Base-by-base conservation (phyloP, 1,140 invertebrate genomes). In the Leptopilina boulardi region DNA sequence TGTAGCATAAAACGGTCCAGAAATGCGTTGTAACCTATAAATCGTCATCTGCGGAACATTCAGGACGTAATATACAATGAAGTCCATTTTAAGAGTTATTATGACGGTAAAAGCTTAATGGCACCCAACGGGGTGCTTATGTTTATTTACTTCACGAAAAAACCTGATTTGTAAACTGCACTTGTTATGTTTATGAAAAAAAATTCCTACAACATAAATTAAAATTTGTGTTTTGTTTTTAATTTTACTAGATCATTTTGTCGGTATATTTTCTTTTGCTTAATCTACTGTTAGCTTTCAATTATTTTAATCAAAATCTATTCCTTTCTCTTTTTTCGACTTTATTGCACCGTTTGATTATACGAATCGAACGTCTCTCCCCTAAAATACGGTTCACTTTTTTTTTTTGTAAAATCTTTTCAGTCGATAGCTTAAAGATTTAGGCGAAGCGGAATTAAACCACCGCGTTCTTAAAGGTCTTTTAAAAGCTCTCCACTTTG, bases 341-440 rank as follows among this genome's bases (percentile, higher is more conserved):
- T 66, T 30, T 66, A n/a, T 26, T 66, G 23, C 15, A 66, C 23
- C 13, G 59, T 66, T 66, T 34, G 59, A 66, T 66, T 66, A 34
- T n/a, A 15, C 26, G 23, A 2, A n/a, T 30, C 26, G 13, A n/a
- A 66, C n/a, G 26, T 66, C n/a, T 66, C 11, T 54, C 19, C 18
- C 21, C 15, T 30, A 30, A 66, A 66, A 66, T 30, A 26, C 11
- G 11, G 26, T n/a, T 30, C 26, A 0, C 5, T 38, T 38, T 38
- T 9, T 38, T 38, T 66, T 66, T 66, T 5, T 66, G 1, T 5
- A 2, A 66, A 30, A 75, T 47, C 54, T 83, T 84, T 84, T 76
- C 74, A 79, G 71, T 83, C 80, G 77, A 84, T 82, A 73, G 82
- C 76, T 77, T 75, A 79, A 84, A 82, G 83, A 84, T 84, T 84